Percentiles rank a stretch among this genome's conserved stretches.
Conservation (phyloP, 2,888 invertebrate genomes). For the Eudasyphora cyanicolor region DNA sequence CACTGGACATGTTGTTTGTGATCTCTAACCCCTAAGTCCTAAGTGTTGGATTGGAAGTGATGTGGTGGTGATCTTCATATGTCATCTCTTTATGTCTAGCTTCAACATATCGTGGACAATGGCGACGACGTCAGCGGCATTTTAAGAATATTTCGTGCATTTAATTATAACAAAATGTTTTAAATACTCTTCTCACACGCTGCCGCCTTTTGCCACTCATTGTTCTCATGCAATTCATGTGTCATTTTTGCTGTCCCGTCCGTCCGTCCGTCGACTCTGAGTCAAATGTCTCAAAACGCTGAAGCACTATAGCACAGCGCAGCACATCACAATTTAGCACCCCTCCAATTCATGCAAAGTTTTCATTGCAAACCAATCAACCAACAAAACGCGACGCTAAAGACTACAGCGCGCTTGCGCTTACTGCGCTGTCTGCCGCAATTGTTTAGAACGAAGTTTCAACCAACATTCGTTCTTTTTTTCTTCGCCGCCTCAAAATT, state of each 20-base stretch:
- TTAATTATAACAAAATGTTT: constrained; percentile 50
- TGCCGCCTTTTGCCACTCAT: constrained; percentile 50
- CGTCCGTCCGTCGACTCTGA: constrained; percentile 20
- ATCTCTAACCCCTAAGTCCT: neutral
- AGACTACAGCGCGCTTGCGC: neutral
- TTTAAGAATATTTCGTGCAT: constrained; percentile 59
- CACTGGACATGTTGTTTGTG: neutral
- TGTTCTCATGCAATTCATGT: constrained; percentile 25
- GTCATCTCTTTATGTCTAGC: constrained; percentile 44
- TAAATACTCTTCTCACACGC: constrained; percentile 57
- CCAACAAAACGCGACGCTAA: neutral
- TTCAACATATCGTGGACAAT: neutral
- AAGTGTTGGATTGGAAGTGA: no score
- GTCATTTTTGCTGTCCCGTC: constrained; percentile 15
- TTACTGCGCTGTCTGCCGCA: neutral
- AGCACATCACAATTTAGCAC: neutral
- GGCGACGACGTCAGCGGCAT: neutral
- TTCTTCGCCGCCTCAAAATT: neutral
- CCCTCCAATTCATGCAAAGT: neutral
- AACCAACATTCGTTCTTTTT: neutral
- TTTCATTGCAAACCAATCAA: neutral
- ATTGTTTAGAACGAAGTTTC: constrained; percentile 15
- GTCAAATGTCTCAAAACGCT: constrained; percentile 18
- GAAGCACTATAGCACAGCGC: neutral
- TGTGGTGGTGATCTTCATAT: constrained; percentile 30